Conservation (phyloP, 2,797 vertebrate genomes). For the Allobates femoralis region DNA sequence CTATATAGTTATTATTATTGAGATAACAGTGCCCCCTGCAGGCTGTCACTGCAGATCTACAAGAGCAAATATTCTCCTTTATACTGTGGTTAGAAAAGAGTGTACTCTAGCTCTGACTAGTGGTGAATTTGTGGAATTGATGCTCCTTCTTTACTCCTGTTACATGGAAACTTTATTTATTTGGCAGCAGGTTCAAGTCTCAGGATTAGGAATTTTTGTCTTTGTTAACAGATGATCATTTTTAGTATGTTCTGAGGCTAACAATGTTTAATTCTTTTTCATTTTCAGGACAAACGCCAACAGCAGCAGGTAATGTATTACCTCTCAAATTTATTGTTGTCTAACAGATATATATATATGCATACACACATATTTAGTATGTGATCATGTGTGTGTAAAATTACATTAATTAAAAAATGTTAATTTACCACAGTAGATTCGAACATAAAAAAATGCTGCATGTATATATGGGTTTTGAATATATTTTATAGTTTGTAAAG, state of each 20-base stretch:
- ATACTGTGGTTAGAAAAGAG: too few relatives aligned
- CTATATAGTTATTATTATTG: not conserved
- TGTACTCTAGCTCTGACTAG: not conserved
- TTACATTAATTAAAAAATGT: too few relatives aligned
- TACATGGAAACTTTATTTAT: not conserved
- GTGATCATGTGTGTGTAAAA: too few relatives aligned
- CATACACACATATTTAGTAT: too few relatives aligned
- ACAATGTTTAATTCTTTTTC: not conserved
- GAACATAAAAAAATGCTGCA: too few relatives aligned
- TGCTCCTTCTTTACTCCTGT: not conserved
- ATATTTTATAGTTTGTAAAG: too few relatives aligned
- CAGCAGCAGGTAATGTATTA: not conserved
- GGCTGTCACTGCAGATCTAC: not conserved
- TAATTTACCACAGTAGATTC: too few relatives aligned
- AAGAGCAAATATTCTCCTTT: not conserved
- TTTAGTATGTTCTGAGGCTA: not conserved
- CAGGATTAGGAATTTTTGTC: too few relatives aligned
- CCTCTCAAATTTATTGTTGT: not conserved
- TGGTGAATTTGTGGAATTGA: not conserved
- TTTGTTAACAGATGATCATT: not conserved
- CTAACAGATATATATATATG: not conserved
- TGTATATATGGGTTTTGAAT: too few relatives aligned
- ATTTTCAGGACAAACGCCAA: not conserved
- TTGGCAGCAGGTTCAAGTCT: not conserved
- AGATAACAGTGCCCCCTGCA: conserved; percentile 35